phyloP scores from a whole-genome alignment of 2,888 invertebrate species.

The Amphipoea oculea region DNA sequence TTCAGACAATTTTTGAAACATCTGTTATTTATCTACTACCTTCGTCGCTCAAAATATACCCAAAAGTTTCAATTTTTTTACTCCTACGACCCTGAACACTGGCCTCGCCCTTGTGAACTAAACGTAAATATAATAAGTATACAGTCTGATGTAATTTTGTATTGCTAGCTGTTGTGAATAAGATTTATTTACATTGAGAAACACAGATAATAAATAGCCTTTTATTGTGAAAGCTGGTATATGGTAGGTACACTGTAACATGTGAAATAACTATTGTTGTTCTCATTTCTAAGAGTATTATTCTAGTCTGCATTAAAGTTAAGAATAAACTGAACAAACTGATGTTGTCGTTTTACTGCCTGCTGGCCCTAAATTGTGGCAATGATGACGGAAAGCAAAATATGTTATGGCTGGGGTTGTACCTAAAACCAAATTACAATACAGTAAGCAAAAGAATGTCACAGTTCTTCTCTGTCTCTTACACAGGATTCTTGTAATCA shows the following conservation, averaged over 20 bases:
- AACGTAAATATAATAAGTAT: constrained; percentile 69
- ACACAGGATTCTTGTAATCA: no score
- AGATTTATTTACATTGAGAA: constrained; percentile 89
- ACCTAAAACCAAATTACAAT: not conserved
- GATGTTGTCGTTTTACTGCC: constrained; percentile 75
- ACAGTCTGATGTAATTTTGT: constrained; percentile 89
- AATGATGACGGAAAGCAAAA: not conserved
- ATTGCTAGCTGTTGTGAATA: constrained; percentile 91
- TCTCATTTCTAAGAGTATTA: constrained; percentile 91
- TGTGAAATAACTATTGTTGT: constrained; percentile 90
- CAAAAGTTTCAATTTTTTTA: constrained; percentile 39
- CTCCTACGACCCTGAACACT: constrained; percentile 63
- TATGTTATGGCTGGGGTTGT: no score
- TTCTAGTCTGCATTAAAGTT: constrained; percentile 91
- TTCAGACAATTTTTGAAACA: constrained; percentile 6
- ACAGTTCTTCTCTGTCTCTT: no score
- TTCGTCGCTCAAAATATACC: constrained; percentile 54
- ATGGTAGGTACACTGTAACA: constrained; percentile 89
- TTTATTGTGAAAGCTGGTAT: constrained; percentile 89
- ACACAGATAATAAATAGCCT: constrained; percentile 90
- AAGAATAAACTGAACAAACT: constrained; percentile 90
- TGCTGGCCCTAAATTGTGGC: not conserved
- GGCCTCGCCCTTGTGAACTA: constrained; percentile 70
- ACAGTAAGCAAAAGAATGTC: no score
- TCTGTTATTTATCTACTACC: constrained; percentile 18